Evolutionary conservation across 37 sponge, comb jelly and placozoan genomes (phyloP), one percentile per base, ranked within the genome.

Genomic region (Aphrocallistes beatrix): DNA sequence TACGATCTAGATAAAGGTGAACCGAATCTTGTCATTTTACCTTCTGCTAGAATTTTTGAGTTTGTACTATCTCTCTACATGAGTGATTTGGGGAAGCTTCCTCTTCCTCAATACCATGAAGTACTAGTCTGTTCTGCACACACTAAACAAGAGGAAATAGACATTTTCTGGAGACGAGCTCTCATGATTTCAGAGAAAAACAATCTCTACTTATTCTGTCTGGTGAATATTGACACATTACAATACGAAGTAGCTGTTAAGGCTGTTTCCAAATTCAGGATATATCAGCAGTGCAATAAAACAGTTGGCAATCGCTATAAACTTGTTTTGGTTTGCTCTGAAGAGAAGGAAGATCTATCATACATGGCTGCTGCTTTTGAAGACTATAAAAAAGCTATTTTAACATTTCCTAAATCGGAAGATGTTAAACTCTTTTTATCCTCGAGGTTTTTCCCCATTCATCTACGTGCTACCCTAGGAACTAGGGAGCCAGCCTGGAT

Each of bases 291-390:
- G 75, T 60, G 34, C n/a, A 30, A 60, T 19, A 60, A 60, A 25
- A 19, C 3, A 30, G 1, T 6, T 32, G 3, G 17, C 21, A 13
- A 60, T 21, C 17, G 13, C 17, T 60, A 60, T 30, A 60, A 60
- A 60, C 75, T 60, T 60, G 75, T 60, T 3, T 60, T 60, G 75
- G 75, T 60, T 6, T 60, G 75, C 34, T 60, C 75, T 32, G 75
- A 60, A 60, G 75, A 60, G n/a, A 60, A 60, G n/a, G 75, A 60
- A 60, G 75, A 6, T 25, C n/a, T 32, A 25, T 60, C 75, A 60
- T 60, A 60, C n/a, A 28, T 60, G 34, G 75, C 75, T 19, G 25
- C 75, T 60, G 75, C 75, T 32, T 60, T 60, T 60, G 75, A 60
- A 60, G 75, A 60, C 3, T 47, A 6, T 30, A 60, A 60, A 60